A percentile compares a stretch with the other conserved stretches of the same genome.
These are phyloP conservation scores for Stenodema calcarata DNA, from an alignment of 2,888 invertebrate genomes.

Conservation along the genomic window DNA sequence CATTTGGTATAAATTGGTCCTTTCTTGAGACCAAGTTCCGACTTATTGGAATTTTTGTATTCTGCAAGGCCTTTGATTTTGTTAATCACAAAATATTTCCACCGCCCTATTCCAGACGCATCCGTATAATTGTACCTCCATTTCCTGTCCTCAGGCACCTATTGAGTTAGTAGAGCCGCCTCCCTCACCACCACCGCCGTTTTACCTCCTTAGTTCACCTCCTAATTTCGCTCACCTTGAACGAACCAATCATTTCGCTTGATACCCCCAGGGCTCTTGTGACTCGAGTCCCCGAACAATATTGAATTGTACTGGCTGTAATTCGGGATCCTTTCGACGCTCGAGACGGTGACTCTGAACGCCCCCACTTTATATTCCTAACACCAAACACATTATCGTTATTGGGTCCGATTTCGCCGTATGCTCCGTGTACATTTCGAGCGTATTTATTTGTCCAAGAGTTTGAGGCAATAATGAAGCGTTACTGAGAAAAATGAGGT, in stretches of 20 bases:
- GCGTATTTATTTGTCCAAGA: no score
- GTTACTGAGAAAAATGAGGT: no score
- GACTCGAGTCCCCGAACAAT: not conserved
- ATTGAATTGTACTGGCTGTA: not conserved
- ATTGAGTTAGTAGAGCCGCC: not conserved
- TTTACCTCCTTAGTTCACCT: not conserved
- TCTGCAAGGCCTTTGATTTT: no score
- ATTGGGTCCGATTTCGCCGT: no score
- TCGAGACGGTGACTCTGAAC: not conserved
- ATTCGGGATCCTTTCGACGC: not conserved
- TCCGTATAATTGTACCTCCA: not conserved
- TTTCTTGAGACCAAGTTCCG: no score
- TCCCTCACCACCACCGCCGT: not conserved
- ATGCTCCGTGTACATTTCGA: no score
- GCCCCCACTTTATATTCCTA: not conserved
- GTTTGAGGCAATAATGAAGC: no score
- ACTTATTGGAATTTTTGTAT: no score
- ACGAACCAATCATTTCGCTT: not conserved
- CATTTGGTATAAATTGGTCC: no score
- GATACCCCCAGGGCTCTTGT: not conserved
- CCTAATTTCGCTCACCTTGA: not conserved
- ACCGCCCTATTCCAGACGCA: no score
- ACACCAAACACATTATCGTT: not conserved
- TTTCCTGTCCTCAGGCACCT: not conserved
- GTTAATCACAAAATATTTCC: no score